These are phyloP conservation scores for Hesperophylax magnus DNA, from an alignment of 1,140 invertebrate genomes.

Conservation along the genomic window DNA sequence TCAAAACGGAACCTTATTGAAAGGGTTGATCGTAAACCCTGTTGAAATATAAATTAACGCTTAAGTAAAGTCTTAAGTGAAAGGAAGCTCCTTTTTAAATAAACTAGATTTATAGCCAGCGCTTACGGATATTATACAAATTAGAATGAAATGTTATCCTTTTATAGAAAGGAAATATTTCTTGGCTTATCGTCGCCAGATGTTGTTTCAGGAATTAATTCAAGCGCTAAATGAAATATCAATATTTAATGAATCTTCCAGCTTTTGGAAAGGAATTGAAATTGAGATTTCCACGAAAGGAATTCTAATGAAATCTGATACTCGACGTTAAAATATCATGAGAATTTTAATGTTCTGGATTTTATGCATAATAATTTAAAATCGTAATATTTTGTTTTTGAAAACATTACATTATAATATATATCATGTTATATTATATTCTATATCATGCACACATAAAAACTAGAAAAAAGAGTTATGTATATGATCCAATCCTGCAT, in stretches of 20 bases:
- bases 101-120: constrained; percentile 47
- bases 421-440: too few species aligned
- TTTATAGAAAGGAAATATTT: constrained; percentile 36
- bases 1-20: constrained; percentile 30
- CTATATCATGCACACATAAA: too few species aligned
- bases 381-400: too few species aligned
- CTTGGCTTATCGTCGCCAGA: constrained; percentile 43
- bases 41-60: constrained; percentile 16
- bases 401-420: too few species aligned
- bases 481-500: too few species aligned
- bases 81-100: constrained; percentile 23
- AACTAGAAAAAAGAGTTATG: too few species aligned
- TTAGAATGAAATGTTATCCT: constrained; percentile 52
- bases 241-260: not conserved
- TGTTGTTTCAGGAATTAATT: constrained; percentile 26
- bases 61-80: constrained; percentile 12
- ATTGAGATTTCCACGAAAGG: too few species aligned
- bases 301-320: too few species aligned
- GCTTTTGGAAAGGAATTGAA: too few species aligned
- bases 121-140: constrained; percentile 51
- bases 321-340: too few species aligned
- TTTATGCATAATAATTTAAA: too few species aligned
- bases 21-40: constrained; percentile 25
- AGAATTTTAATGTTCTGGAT: too few species aligned
- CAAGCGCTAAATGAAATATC: not conserved